A percentile compares a stretch with the other conserved stretches of the same genome.
phyloP scores from a whole-genome alignment of 2,113 vertebrate species.

The Cygnus atratus region DNA sequence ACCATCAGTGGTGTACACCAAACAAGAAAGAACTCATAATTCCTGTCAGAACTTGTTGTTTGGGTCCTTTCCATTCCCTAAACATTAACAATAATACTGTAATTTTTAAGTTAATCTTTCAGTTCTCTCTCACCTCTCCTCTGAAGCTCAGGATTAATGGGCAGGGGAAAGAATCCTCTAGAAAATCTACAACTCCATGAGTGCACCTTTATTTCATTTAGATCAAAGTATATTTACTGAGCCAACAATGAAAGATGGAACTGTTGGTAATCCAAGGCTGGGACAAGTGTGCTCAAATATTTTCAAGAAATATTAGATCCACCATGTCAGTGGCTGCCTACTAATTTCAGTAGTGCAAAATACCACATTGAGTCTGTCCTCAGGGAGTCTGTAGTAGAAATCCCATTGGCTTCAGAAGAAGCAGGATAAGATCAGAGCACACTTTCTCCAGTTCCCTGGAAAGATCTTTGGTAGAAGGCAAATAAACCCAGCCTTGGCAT shows the following conservation, averaged over 20 bases:
- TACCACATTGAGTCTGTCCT: background rate
- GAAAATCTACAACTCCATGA: background rate
- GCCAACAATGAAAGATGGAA: background rate
- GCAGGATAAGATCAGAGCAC: background rate
- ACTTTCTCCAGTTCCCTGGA: background rate
- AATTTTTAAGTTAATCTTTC: background rate
- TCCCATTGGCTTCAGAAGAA: background rate
- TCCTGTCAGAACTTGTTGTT: background rate
- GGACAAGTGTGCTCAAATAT: background rate
- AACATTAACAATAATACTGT: background rate
- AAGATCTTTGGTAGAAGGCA: background rate
- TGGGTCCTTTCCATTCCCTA: background rate
- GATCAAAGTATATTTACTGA: background rate
- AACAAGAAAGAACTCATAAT: background rate
- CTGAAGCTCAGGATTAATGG: background rate
- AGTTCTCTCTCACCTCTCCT: background rate
- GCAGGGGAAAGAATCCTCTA: background rate
- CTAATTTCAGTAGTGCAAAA: background rate
- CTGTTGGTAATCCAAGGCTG: background rate
- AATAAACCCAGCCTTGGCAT: background rate
- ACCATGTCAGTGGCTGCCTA: background rate
- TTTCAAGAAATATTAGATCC: background rate
- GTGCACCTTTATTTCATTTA: background rate
- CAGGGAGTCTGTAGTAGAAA: background rate
- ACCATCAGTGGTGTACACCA: background rate